Evolutionary conservation across 2,797 vertebrate species (phyloP).

Genomic region (Tachyglossus aculeatus): DNA sequence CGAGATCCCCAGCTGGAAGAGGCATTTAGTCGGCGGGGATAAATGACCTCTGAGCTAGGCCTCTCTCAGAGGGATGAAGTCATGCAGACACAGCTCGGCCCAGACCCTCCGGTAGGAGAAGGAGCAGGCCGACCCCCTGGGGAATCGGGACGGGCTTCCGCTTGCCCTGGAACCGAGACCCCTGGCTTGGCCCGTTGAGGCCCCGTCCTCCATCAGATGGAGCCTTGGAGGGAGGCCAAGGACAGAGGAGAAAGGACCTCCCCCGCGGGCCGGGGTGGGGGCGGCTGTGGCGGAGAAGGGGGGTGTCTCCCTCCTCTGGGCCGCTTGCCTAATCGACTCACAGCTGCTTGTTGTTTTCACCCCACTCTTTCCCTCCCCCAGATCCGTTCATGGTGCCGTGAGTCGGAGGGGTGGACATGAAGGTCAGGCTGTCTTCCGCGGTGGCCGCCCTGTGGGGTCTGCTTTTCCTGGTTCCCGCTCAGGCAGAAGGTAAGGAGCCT

Average conservation of each 20-base stretch:
- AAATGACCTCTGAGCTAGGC: constrained; percentile 67
- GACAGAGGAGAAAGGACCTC: constrained; percentile 22
- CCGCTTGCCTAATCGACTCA: neutral
- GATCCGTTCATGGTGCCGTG: constrained; percentile 89
- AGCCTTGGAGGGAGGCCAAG: constrained; percentile 16
- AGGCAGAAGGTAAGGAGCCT: constrained; percentile 89
- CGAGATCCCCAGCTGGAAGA: constrained; percentile 73
- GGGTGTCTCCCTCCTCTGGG: neutral
- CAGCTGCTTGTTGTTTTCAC: constrained; percentile 49
- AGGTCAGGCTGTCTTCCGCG: constrained; percentile 82
- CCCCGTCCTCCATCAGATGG: constrained; percentile 44
- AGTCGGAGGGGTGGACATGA: constrained; percentile 81
- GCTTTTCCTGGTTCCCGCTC: constrained; percentile 80
- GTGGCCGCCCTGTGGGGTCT: constrained; percentile 80
- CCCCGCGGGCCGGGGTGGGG: constrained; percentile 43
- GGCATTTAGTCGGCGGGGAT: constrained; percentile 63
- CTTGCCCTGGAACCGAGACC: constrained; percentile 29
- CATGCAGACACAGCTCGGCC: constrained; percentile 50
- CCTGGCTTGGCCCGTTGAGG: constrained; percentile 54
- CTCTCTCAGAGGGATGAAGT: constrained; percentile 62
- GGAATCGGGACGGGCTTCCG: constrained; percentile 48
- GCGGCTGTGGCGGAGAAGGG: neutral
- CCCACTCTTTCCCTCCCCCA: constrained; percentile 62
- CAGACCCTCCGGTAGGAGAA: constrained; percentile 1
- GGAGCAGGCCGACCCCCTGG: neutral